Evolutionary conservation across 2,113 vertebrate species (phyloP).

Genomic region (Podarcis raffonei): DNA sequence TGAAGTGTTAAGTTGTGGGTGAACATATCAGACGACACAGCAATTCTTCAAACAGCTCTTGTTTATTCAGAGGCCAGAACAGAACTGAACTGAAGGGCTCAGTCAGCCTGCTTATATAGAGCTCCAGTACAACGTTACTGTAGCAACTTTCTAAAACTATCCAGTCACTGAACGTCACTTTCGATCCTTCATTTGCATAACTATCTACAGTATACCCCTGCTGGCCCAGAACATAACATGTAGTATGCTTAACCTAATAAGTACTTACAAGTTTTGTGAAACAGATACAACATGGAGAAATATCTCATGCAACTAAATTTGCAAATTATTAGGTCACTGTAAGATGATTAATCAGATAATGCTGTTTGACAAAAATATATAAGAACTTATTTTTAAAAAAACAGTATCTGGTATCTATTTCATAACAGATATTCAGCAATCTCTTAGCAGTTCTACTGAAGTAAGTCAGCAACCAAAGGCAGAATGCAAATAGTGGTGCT

Average conservation of each 20-base stretch:
- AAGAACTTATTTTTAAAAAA: not conserved
- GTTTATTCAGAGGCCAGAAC: no score
- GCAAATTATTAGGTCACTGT: not conserved
- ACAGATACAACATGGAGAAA: not conserved
- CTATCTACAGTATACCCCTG: no score
- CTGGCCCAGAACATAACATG: no score
- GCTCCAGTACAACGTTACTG: no score
- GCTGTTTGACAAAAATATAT: not conserved
- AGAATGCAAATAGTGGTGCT: conserved; percentile 13
- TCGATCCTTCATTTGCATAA: no score
- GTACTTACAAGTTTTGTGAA: not conserved
- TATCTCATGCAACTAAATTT: not conserved
- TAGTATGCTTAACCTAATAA: not conserved
- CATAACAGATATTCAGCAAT: not conserved
- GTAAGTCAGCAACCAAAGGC: conserved; percentile 15
- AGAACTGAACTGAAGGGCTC: no score
- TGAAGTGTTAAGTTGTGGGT: not conserved
- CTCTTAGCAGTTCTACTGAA: not conserved
- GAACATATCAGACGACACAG: no score
- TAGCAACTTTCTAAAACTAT: no score
- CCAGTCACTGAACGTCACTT: no score
- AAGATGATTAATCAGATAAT: not conserved
- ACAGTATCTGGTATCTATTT: not conserved
- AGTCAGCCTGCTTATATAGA: no score
- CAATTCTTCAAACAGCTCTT: no score